Conservation (phyloP, 2,888 invertebrate species). For the Hypercompe scribonia region DNA sequence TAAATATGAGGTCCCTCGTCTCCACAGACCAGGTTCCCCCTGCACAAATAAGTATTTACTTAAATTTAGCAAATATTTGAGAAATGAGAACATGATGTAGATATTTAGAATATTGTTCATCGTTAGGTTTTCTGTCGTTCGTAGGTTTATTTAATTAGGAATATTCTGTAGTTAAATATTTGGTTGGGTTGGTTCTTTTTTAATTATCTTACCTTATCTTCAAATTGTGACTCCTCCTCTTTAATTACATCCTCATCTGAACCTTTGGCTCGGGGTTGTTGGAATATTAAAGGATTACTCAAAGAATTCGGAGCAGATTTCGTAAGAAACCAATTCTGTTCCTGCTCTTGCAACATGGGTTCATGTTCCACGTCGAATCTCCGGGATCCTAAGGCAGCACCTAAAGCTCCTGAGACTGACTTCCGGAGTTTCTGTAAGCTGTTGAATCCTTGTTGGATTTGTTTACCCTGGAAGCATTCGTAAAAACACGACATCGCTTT, state of each 20-base stretch:
- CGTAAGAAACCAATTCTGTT: constrained; percentile 93
- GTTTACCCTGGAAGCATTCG: constrained; percentile 85
- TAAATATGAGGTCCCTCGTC: constrained; percentile 81
- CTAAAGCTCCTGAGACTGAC: constrained; percentile 89
- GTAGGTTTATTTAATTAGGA: no score
- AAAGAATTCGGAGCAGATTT: constrained; percentile 93
- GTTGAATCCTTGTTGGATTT: constrained; percentile 86
- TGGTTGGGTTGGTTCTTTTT: no score
- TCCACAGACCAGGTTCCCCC: constrained; percentile 72
- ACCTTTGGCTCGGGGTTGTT: constrained; percentile 68
- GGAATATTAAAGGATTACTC: constrained; percentile 86
- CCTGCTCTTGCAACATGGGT: constrained; percentile 80
- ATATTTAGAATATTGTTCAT: background rate
- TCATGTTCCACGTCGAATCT: constrained; percentile 84
- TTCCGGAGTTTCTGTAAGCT: constrained; percentile 90
- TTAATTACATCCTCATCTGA: constrained; percentile 75
- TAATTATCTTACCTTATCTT: constrained; percentile 71
- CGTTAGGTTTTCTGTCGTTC: no score
- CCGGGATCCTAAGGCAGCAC: constrained; percentile 82
- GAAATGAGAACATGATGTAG: background rate
- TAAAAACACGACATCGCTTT: constrained; percentile 86
- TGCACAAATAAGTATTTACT: constrained; percentile 28
- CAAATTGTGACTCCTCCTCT: constrained; percentile 67
- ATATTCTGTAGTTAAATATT: no score
- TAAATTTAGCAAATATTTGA: background rate